These are phyloP conservation scores for Corythucha ciliata DNA, from an alignment of 2,888 invertebrate genomes.

Conservation along the genomic window DNA sequence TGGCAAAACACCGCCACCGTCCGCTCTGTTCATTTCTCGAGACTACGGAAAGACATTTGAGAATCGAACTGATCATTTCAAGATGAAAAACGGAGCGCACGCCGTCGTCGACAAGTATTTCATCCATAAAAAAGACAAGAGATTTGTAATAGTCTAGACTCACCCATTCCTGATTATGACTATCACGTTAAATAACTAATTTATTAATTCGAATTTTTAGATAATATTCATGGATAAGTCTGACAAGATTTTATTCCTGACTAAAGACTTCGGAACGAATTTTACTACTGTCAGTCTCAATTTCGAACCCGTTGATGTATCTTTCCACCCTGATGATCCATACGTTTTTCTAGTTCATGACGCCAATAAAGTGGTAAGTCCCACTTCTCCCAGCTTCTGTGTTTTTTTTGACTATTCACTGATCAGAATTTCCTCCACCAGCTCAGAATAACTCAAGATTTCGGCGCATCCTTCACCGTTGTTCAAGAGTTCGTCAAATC, in stretches of 20 bases:
- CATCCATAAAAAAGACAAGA: slow-evolving; percentile 69
- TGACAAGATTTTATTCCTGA: slow-evolving; percentile 66
- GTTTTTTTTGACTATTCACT: too few relatives aligned
- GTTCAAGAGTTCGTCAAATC: slow-evolving; percentile 67
- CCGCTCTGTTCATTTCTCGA: slow-evolving; percentile 74
- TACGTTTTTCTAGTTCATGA: slow-evolving; percentile 65
- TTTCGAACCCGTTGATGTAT: slow-evolving; percentile 70
- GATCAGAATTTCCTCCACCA: slow-evolving; percentile 39
- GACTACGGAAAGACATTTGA: slow-evolving; percentile 74
- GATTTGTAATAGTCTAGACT: slow-evolving; percentile 55
- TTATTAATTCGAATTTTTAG: slow-evolving; percentile 45
- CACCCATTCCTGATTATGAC: background rate
- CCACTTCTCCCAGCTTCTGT: background rate
- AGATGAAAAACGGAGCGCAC: slow-evolving; percentile 45
- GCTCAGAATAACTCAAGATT: slow-evolving; percentile 68
- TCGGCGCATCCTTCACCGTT: slow-evolving; percentile 60
- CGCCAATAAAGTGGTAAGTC: slow-evolving; percentile 54
- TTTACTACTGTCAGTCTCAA: slow-evolving; percentile 53
- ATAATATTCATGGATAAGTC: slow-evolving; percentile 75
- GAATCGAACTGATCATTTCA: slow-evolving; percentile 62
- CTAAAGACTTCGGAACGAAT: slow-evolving; percentile 60
- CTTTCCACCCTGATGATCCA: slow-evolving; percentile 62
- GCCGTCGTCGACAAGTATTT: slow-evolving; percentile 75
- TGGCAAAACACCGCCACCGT: slow-evolving; percentile 43
- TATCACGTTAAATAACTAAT: slow-evolving; percentile 9